phyloP scores from a whole-genome alignment of 1,140 invertebrate genomes.

The Euura saliciscinereae region DNA sequence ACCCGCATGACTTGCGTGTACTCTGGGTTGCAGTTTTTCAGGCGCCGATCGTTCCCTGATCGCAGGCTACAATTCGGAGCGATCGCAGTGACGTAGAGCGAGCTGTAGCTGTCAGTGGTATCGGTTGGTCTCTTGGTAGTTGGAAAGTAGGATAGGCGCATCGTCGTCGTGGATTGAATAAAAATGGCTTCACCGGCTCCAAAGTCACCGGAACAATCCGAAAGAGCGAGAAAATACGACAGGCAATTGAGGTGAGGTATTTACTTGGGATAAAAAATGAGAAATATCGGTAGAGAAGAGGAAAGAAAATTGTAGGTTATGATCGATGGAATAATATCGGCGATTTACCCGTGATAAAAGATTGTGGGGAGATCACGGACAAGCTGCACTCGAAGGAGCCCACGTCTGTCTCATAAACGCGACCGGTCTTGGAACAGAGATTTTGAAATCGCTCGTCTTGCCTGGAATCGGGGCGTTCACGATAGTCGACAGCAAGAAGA shows the following conservation, averaged over 20 bases:
- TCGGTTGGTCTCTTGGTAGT: too few species aligned
- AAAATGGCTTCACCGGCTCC: conserved; percentile 77
- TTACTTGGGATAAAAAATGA: conserved; percentile 6
- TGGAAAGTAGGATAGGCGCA: too few species aligned
- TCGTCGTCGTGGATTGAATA: not conserved
- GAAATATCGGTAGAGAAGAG: not conserved
- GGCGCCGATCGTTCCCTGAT: too few species aligned
- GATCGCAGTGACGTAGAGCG: too few species aligned
- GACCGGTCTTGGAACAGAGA: conserved; percentile 92
- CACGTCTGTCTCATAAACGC: conserved; percentile 95
- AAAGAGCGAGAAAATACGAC: conserved; percentile 86
- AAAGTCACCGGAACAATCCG: conserved; percentile 81
- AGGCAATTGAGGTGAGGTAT: conserved; percentile 76
- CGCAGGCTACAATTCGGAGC: too few species aligned
- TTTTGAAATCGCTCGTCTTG: conserved; percentile 91
- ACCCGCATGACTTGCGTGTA: too few species aligned
- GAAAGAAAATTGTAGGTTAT: not conserved
- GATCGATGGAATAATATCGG: not conserved
- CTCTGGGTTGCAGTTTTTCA: too few species aligned
- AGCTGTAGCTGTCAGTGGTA: too few species aligned
- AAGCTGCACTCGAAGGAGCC: conserved; percentile 83
- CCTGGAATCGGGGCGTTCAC: conserved; percentile 97
- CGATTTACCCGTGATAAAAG: conserved; percentile 51
- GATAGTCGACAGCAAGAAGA: conserved; percentile 88
- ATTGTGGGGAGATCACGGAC: conserved; percentile 98